Percentiles rank a stretch among this genome's conserved stretches.
phyloP scores from a whole-genome alignment of 2,888 invertebrate species.

The Phrixothrix hirtus region DNA sequence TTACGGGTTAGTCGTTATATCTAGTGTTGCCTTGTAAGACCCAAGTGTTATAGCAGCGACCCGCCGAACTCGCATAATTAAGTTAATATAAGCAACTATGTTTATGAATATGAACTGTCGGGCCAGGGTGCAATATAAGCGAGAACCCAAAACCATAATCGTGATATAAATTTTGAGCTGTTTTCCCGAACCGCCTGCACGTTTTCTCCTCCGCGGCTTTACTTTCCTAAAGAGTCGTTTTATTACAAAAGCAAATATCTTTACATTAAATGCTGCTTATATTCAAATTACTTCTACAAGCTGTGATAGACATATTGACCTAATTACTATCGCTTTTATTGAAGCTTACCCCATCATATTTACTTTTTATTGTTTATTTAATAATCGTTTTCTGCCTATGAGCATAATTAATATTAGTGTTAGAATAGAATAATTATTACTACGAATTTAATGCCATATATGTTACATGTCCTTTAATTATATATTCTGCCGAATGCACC shows the following conservation, averaged over 20 bases:
- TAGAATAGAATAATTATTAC: too few species aligned
- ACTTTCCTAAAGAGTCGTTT: constrained; percentile 41
- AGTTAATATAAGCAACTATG: constrained; percentile 38
- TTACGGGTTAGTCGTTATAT: constrained; percentile 18
- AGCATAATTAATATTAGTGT: too few species aligned
- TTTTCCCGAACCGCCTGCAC: constrained; percentile 24
- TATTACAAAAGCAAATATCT: constrained; percentile 53
- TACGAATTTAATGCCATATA: too few species aligned
- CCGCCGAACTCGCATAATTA: constrained; percentile 35
- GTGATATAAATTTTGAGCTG: constrained; percentile 48
- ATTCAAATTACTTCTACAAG: constrained; percentile 52
- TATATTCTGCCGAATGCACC: too few species aligned
- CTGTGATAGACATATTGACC: constrained; percentile 43
- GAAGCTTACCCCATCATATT: constrained; percentile 50
- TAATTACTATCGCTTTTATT: constrained; percentile 52
- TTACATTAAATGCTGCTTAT: constrained; percentile 54
- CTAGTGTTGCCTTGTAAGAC: constrained; percentile 17
- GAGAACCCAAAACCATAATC: constrained; percentile 50
- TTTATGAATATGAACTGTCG: constrained; percentile 39
- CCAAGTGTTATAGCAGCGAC: constrained; percentile 23
- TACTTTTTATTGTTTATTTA: too few species aligned
- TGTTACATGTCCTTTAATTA: too few species aligned
- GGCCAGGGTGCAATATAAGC: constrained; percentile 43
- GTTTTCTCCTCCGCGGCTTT: constrained; percentile 11
- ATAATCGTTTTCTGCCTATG: too few species aligned